phyloP scores from a whole-genome alignment of 2,888 invertebrate genomes.

The Zhuqinia jingwanae region DNA sequence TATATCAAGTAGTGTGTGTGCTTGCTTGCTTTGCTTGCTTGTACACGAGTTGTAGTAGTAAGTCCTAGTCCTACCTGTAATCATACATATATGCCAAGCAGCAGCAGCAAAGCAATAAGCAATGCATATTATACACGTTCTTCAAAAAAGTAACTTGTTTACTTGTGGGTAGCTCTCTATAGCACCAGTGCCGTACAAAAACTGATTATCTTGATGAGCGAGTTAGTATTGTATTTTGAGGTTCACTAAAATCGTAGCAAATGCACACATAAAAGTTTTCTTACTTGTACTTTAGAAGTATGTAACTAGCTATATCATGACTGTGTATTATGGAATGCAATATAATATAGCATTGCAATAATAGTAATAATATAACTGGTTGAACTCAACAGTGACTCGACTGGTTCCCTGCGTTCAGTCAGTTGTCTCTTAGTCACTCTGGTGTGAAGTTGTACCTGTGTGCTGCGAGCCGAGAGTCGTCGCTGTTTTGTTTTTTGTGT shows the following conservation, averaged over 20 bases:
- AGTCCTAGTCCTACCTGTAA: neutral
- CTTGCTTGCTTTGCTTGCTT: neutral
- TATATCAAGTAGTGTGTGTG: no score
- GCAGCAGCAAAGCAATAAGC: neutral
- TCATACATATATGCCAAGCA: neutral
- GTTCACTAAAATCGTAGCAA: neutral
- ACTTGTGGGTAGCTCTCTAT: conserved; percentile 32
- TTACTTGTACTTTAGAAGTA: neutral
- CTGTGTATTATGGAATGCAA: no score
- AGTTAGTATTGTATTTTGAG: neutral
- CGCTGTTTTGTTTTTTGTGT: neutral
- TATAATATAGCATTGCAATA: no score
- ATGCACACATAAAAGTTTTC: neutral
- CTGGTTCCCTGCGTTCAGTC: conserved; percentile 55
- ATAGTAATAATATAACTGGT: conserved; percentile 10
- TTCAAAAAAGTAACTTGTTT: neutral
- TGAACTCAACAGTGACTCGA: conserved; percentile 63
- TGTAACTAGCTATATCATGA: no score
- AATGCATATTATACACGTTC: neutral
- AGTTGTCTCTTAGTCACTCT: conserved; percentile 66
- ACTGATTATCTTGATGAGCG: no score
- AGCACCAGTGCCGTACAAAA: no score
- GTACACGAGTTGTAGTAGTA: neutral
- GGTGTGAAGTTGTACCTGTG: conserved; percentile 65
- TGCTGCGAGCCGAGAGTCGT: conserved; percentile 42